Conservation (phyloP, 2,888 invertebrate species). For the Drosophila eohydei region DNA sequence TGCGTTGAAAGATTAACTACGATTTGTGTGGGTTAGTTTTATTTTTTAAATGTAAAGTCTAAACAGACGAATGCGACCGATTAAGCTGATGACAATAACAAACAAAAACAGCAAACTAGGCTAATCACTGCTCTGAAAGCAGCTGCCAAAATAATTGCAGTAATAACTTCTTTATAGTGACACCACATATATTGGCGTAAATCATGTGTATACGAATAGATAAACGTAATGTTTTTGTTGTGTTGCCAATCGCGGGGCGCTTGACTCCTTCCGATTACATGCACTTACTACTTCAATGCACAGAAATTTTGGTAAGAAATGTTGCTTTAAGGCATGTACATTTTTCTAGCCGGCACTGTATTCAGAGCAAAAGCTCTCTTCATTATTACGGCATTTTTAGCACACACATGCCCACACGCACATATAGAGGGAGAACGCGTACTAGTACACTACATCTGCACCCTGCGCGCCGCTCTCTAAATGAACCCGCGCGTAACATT, state of each 20-base stretch:
- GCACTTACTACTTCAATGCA: background rate
- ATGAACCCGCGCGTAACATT: constrained; percentile 56
- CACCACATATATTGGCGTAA: background rate
- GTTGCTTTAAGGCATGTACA: background rate
- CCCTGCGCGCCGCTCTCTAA: constrained; percentile 19
- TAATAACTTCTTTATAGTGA: background rate
- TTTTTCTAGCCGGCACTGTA: constrained; percentile 43
- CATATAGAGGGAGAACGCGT: constrained; percentile 5
- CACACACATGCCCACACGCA: constrained; percentile 24
- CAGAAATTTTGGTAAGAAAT: background rate
- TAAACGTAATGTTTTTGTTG: background rate
- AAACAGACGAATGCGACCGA: constrained; percentile 4
- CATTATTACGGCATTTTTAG: constrained; percentile 64
- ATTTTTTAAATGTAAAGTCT: background rate
- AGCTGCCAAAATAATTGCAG: background rate
- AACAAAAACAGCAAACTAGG: too few relatives aligned
- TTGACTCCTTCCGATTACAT: background rate
- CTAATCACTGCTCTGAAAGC: background rate
- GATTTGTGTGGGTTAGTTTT: constrained; percentile 2
- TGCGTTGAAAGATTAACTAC: background rate
- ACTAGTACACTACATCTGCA: constrained; percentile 17
- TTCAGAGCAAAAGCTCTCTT: constrained; percentile 54
- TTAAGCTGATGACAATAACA: constrained; percentile 7
- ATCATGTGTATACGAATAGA: background rate
- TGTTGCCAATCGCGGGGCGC: background rate